phyloP scores from a whole-genome alignment of 2,888 invertebrate genomes.

The Boloria euphrosyne region DNA sequence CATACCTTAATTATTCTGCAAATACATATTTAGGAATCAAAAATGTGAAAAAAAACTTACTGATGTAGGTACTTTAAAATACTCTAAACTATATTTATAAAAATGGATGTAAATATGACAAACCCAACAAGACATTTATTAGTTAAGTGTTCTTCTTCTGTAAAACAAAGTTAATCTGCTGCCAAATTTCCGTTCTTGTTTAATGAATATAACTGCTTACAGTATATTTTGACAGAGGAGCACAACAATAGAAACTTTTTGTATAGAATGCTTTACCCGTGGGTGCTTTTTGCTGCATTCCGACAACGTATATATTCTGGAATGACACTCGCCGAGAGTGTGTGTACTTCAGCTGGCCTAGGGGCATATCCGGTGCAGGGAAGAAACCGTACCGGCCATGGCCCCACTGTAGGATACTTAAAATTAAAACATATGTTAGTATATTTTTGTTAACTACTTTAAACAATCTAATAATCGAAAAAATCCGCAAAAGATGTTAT shows the following conservation, averaged over 20 bases:
- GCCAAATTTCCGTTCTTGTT: neutral
- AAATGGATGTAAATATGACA: too few relatives aligned
- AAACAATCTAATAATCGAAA: too few relatives aligned
- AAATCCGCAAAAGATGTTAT: too few relatives aligned
- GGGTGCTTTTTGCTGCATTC: slow-evolving; percentile 93
- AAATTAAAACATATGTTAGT: slow-evolving; percentile 83
- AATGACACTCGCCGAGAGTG: slow-evolving; percentile 94
- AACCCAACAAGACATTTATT: too few relatives aligned
- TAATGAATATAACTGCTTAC: slow-evolving; percentile 54
- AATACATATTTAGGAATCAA: too few relatives aligned
- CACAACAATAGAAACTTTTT: slow-evolving; percentile 87
- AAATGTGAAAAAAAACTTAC: too few relatives aligned
- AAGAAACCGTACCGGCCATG: slow-evolving; percentile 90
- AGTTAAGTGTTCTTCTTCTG: too few relatives aligned
- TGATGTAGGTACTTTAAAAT: too few relatives aligned
- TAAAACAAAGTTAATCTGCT: neutral
- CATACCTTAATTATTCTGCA: too few relatives aligned
- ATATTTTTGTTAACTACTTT: neutral
- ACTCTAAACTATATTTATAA: too few relatives aligned
- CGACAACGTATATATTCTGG: slow-evolving; percentile 95
- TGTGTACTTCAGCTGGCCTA: slow-evolving; percentile 94
- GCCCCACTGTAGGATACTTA: slow-evolving; percentile 89
- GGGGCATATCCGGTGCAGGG: slow-evolving; percentile 93
- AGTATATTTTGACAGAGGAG: slow-evolving; percentile 92
- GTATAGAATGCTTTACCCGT: slow-evolving; percentile 92